Conservation (phyloP, 2,113 vertebrate species). For the Poeciliopsis prolifica region DNA sequence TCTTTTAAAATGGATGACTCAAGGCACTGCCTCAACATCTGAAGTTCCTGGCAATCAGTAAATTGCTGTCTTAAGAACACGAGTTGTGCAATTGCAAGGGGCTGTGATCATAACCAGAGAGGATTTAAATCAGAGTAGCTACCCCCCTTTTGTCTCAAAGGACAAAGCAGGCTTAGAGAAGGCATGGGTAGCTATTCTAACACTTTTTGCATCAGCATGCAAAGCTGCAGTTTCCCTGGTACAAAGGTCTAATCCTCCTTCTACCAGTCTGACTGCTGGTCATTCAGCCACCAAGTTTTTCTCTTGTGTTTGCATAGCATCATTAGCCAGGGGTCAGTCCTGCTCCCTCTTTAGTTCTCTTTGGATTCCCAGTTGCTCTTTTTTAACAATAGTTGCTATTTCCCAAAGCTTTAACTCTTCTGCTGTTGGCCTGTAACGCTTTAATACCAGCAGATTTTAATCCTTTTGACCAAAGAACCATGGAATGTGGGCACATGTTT, state of each 20-base stretch:
- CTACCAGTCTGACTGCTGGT: conserved; percentile 55
- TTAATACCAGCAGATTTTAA: conserved; percentile 74
- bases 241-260: conserved; percentile 74
- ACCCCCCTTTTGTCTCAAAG: conserved; percentile 72
- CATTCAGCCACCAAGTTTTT: conserved; percentile 64
- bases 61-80: conserved; percentile 66
- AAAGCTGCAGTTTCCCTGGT: conserved; percentile 69
- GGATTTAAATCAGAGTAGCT: conserved; percentile 59
- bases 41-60: conserved; percentile 75
- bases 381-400: conserved; percentile 65
- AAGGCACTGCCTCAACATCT: conserved; percentile 38
- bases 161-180: conserved; percentile 70
- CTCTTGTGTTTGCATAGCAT: conserved; percentile 57
- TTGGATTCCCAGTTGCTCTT: conserved; percentile 71
- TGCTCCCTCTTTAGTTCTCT: conserved; percentile 53
- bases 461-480: conserved; percentile 71
- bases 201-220: conserved; percentile 59
- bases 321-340: conserved; percentile 76
- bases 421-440: conserved; percentile 68
- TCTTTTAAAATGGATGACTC: conserved; percentile 36
- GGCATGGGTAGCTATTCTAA: conserved; percentile 63
- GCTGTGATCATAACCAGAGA: conserved; percentile 67
- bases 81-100: conserved; percentile 68
- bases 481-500: conserved; percentile 56
- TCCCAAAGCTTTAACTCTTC: conserved; percentile 69